A percentile compares a stretch with the other conserved stretches of the same genome.
phyloP scores from a whole-genome alignment of 2,888 invertebrate genomes.

The Lithophane semibrunnea region DNA sequence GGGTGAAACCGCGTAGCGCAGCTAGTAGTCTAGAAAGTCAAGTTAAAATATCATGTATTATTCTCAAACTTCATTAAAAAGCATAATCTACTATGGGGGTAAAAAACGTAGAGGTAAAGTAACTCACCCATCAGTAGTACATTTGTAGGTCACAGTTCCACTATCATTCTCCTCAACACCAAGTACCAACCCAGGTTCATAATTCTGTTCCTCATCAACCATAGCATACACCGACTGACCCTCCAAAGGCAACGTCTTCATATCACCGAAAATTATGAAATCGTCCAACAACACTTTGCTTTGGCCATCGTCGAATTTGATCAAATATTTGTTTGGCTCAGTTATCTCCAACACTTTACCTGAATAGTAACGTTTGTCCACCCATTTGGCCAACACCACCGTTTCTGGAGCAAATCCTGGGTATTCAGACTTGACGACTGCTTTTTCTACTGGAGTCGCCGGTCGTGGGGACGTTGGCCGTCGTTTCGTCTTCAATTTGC shows the following conservation, averaged over 20 bases:
- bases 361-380: constrained; percentile 92
- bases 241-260: constrained; percentile 86
- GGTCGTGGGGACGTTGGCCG: constrained; percentile 85
- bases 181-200: constrained; percentile 89
- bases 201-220: constrained; percentile 89
- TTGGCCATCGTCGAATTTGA: constrained; percentile 92
- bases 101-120: background rate
- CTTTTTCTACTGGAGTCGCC: constrained; percentile 85
- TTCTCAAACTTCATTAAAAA: no score
- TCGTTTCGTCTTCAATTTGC: constrained; percentile 84
- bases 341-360: constrained; percentile 91
- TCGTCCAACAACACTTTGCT: constrained; percentile 91
- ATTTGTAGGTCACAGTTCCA: constrained; percentile 86
- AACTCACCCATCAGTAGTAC: constrained; percentile 87
- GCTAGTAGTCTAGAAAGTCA: no score
- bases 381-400: constrained; percentile 92
- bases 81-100: background rate
- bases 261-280: constrained; percentile 91
- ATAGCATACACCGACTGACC: constrained; percentile 90
- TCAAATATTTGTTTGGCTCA: constrained; percentile 91
- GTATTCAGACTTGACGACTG: constrained; percentile 79
- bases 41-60: no score
- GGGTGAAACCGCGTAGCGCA: no score
- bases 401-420: constrained; percentile 85
- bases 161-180: constrained; percentile 85